Conservation (phyloP, 2,113 vertebrate species). For the Isichthys henryi region DNA sequence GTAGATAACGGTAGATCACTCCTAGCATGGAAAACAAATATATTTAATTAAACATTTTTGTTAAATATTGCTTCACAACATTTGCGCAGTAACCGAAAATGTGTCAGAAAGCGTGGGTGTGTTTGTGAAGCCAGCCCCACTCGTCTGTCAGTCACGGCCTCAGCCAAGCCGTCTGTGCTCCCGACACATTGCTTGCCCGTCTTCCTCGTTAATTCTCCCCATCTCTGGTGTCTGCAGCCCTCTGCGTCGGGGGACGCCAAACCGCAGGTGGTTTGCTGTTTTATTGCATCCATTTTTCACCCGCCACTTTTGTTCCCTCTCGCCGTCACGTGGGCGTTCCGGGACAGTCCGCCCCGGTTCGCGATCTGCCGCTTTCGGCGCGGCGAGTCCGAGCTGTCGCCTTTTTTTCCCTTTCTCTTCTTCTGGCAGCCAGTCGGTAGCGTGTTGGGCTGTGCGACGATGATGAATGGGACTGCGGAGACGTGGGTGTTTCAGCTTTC, state of each 20-base stretch:
- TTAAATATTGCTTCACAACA: neutral
- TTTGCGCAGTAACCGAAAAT: neutral
- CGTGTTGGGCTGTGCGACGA: neutral
- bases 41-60: neutral
- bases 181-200: too few species aligned
- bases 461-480: neutral
- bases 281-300: constrained; percentile 7
- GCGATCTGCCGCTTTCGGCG: neutral
- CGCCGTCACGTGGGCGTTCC: neutral
- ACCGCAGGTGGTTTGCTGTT: neutral
- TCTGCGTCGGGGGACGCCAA: neutral
- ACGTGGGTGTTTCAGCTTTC: neutral
- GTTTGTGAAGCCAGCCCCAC: neutral
- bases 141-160: neutral
- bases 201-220: neutral
- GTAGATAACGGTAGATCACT: neutral
- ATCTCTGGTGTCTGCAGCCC: neutral
- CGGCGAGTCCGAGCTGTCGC: neutral
- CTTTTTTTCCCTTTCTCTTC: neutral
- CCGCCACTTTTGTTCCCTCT: neutral
- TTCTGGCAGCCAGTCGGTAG: neutral
- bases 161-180: neutral
- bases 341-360: neutral
- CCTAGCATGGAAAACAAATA: neutral
- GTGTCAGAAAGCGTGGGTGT: neutral